Percentiles rank a stretch among this genome's conserved stretches.
These are phyloP conservation scores for Pyrgilauda ruficollis DNA, from an alignment of 2,113 vertebrate genomes.

Conservation along the genomic window DNA sequence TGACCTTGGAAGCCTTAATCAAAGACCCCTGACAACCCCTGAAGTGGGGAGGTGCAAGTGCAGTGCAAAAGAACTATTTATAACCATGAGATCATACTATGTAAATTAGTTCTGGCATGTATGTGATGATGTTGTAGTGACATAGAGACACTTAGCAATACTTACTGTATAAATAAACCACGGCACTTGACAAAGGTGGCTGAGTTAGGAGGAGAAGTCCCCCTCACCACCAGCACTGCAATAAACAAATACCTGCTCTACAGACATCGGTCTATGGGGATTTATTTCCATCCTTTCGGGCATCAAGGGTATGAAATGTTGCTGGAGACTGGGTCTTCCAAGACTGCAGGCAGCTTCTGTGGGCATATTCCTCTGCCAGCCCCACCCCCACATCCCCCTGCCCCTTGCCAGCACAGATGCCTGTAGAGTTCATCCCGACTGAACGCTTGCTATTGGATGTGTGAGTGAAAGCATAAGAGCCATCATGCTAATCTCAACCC, in stretches of 20 bases:
- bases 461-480: neutral
- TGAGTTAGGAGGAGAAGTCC: neutral
- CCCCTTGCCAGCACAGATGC: neutral
- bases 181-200: too few relatives aligned
- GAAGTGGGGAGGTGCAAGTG: accelerated
- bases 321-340: neutral
- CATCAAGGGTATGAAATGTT: neutral
- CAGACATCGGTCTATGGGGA: accelerated
- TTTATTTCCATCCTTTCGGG: neutral
- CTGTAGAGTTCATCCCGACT: neutral
- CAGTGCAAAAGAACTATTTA: neutral
- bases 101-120: accelerated
- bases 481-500: neutral
- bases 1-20: neutral
- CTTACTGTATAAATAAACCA: neutral
- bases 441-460: too few relatives aligned
- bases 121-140: neutral
- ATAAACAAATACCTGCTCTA: neutral
- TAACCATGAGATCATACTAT: neutral
- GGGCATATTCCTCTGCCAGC: neutral
- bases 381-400: neutral
- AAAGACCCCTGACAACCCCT: accelerated
- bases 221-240: neutral
- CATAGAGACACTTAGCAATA: neutral
- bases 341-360: neutral